Conservation (phyloP, 2,888 invertebrate genomes). For the Eledona agricola region DNA sequence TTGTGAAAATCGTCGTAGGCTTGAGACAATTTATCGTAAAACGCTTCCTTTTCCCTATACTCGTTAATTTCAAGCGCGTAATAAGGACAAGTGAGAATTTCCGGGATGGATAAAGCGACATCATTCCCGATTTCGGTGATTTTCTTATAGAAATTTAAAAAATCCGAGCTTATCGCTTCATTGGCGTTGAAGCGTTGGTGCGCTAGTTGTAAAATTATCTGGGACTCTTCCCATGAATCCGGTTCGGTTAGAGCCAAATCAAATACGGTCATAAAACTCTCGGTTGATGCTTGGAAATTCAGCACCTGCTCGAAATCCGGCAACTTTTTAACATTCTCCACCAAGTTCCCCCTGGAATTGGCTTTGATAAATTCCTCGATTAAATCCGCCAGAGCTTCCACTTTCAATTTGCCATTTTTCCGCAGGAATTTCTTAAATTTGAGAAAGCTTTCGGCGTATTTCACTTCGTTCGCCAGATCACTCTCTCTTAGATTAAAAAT, state of each 20-base stretch:
- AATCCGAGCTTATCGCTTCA: slow-evolving; percentile 42
- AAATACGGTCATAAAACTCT: slow-evolving; percentile 58
- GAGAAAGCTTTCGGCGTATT: slow-evolving; percentile 73
- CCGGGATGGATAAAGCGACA: slow-evolving; percentile 45
- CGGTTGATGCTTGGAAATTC: slow-evolving; percentile 56
- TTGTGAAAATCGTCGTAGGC: slow-evolving; percentile 64
- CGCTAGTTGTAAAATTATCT: slow-evolving; percentile 50
- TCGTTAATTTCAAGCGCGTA: slow-evolving; percentile 47
- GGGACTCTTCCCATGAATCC: slow-evolving; percentile 50
- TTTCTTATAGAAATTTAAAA: slow-evolving; percentile 51
- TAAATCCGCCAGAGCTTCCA: slow-evolving; percentile 64
- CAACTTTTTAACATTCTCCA: not conserved
- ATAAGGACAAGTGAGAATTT: slow-evolving; percentile 50
- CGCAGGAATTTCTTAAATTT: slow-evolving; percentile 54
- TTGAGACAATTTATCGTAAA: slow-evolving; percentile 60
- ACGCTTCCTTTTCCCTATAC: slow-evolving; percentile 47
- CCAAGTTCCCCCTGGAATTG: not conserved
- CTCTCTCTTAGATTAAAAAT: slow-evolving; percentile 74
- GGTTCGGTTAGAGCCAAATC: slow-evolving; percentile 55
- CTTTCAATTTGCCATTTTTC: slow-evolving; percentile 40
- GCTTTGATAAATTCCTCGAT: slow-evolving; percentile 48
- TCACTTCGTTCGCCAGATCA: slow-evolving; percentile 72
- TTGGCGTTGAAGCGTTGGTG: slow-evolving; percentile 43
- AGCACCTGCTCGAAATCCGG: not conserved
- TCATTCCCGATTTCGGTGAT: slow-evolving; percentile 48